Conservation (phyloP, 2,113 vertebrate genomes). For the Upupa epops region DNA sequence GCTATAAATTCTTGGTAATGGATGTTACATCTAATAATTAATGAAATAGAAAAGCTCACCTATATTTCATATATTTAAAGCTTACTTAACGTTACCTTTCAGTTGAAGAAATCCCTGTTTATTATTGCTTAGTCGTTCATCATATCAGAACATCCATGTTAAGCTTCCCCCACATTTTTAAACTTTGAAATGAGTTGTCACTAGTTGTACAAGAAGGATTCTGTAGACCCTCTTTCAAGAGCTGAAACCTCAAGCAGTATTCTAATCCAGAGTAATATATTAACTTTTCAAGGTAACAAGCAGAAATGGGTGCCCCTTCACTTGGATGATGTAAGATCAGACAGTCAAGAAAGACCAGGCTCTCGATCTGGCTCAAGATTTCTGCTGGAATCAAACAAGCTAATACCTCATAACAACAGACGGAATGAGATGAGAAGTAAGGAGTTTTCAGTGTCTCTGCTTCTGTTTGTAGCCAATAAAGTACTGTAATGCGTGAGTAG, state of each 20-base stretch:
- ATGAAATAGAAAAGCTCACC: not conserved
- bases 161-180: not conserved
- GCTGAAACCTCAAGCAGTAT: not conserved
- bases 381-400: slow-evolving; percentile 76
- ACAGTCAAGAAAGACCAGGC: slow-evolving; percentile 76
- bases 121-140: not conserved
- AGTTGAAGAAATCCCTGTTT: not conserved
- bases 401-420: slow-evolving; percentile 76
- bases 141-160: not conserved
- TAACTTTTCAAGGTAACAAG: slow-evolving; percentile 84
- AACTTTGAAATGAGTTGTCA: not conserved
- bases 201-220: not conserved
- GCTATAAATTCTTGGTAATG: not conserved
- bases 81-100: not conserved
- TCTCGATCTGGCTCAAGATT: slow-evolving; percentile 72
- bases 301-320: slow-evolving; percentile 91
- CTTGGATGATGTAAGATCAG: slow-evolving; percentile 81
- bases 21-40: not conserved
- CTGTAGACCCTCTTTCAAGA: not conserved
- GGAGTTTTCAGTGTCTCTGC: slow-evolving; percentile 40
- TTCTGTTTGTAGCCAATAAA: not conserved
- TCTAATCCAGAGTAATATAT: slow-evolving; percentile 16
- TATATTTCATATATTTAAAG: not conserved
- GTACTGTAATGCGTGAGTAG: not conserved
- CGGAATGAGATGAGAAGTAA: slow-evolving; percentile 84